Base-by-base conservation (phyloP, 2,113 vertebrate species). In the Brevimyrus niger region DNA sequence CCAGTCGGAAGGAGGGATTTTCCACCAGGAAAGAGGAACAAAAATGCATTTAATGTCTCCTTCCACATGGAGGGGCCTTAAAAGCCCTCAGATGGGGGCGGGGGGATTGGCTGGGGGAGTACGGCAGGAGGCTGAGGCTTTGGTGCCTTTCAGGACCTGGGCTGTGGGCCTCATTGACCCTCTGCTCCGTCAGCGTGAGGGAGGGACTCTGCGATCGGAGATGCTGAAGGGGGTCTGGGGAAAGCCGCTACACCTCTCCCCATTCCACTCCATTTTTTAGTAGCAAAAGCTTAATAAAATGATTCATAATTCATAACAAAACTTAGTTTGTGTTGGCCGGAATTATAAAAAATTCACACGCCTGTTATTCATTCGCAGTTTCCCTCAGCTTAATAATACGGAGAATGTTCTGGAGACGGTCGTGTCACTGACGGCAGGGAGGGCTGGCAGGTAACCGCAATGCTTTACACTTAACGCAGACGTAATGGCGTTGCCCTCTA, bases 261-360 rank as follows among this genome's bases (percentile, higher is more conserved):
- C 3, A 5, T 15, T 80, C 31, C 35, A 42, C 15, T 80, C 73
- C 15, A 10, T 69, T 88, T 88, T n/a, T 23, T 38, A 19, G 8
- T 69, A 47, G 42, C 38, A 88, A 50, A n/a, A 1, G n/a, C 31
- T 17, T 65, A 69, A 73, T 48, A 31, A 69, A 69, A 69, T 88
- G 9, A 65, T n/a, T 31, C 27, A 88, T 65, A 88, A 69, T 61
- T 65, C 19, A 88, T 44, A 19, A 31, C 35, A 19, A 44, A 55
- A 88, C 38, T 88, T 61, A 58, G 65, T 88, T 80, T 88, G 38
- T 88, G 55, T 69, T 86, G 83, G n/a, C 47, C 13, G 3, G 23
- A 50, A 44, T 27, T 1, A 86, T 86, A 17, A 47, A 65, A 23
- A n/a, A 47, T 69, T 44, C 83, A 86, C 42, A 35, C 11, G 19